Evolutionary conservation across 2,888 invertebrate genomes (phyloP).

Genomic region (Gortyna flavago): DNA sequence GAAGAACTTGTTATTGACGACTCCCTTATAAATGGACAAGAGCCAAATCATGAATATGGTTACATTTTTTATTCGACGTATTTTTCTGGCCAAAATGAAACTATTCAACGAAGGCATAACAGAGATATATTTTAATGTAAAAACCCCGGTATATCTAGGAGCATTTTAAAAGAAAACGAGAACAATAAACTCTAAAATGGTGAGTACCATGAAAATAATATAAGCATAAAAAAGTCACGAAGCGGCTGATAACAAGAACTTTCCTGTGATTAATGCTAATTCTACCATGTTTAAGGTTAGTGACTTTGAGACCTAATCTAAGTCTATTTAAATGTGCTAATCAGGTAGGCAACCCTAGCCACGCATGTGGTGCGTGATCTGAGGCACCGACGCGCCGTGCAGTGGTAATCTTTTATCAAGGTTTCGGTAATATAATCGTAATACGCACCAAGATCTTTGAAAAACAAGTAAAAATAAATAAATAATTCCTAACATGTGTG

Average conservation of each 20-base stretch:
- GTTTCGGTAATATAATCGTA: constrained; percentile 69
- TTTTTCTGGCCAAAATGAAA: background rate
- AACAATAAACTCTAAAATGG: background rate
- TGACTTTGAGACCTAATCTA: constrained; percentile 29
- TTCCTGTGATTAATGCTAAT: constrained; percentile 3
- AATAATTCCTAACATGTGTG: background rate
- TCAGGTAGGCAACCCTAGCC: constrained; percentile 43
- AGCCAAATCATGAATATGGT: too few species aligned
- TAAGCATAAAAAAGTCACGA: background rate
- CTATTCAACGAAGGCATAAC: background rate
- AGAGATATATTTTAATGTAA: background rate
- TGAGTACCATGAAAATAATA: constrained; percentile 8
- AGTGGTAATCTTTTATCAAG: constrained; percentile 70
- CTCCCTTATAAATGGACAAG: background rate
- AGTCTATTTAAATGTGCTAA: constrained; percentile 30
- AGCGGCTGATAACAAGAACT: constrained; percentile 1
- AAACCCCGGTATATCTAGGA: background rate
- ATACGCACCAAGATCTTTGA: constrained; percentile 53
- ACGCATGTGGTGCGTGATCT: constrained; percentile 61
- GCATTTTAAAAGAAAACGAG: background rate
- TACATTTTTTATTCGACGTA: background rate
- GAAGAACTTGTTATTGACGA: background rate
- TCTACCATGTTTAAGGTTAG: background rate
- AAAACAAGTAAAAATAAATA: constrained; percentile 28
- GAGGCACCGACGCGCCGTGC: constrained; percentile 18